A percentile compares a stretch with the other conserved stretches of the same genome.
Conservation (phyloP, 1,140 invertebrate species). For the Pseudobourletiella spinata region DNA sequence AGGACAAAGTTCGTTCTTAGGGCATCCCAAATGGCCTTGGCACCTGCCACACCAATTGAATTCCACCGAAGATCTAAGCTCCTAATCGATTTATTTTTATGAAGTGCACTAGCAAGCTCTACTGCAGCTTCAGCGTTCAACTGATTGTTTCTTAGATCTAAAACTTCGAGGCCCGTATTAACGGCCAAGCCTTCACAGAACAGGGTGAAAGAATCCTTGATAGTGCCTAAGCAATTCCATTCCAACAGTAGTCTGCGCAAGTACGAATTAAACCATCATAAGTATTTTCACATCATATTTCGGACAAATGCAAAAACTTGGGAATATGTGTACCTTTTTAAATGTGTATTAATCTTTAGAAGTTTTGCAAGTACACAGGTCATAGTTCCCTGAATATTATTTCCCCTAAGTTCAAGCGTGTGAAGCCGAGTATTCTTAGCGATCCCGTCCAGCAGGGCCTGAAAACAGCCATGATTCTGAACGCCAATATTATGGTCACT, state of each 20-base stretch:
- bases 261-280: not conserved
- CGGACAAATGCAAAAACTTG: not conserved
- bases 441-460: slow-evolving; percentile 36
- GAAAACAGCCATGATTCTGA: not conserved
- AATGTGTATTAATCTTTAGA: slow-evolving; percentile 7
- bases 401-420: slow-evolving; percentile 42
- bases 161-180: slow-evolving; percentile 42
- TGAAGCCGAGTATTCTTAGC: slow-evolving; percentile 40
- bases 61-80: slow-evolving; percentile 43
- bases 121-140: slow-evolving; percentile 39
- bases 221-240: slow-evolving; percentile 40
- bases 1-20: slow-evolving; percentile 40
- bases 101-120: slow-evolving; percentile 38
- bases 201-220: slow-evolving; percentile 38
- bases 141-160: slow-evolving; percentile 44
- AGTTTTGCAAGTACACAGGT: slow-evolving; percentile 37
- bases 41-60: slow-evolving; percentile 41
- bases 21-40: slow-evolving; percentile 39
- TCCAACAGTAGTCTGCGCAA: slow-evolving; percentile 38
- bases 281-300: not conserved
- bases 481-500: not conserved
- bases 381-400: slow-evolving; percentile 40
- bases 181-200: slow-evolving; percentile 42
- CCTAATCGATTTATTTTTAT: slow-evolving; percentile 40
- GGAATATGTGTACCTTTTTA: slow-evolving; percentile 12